These are phyloP conservation scores for Misgurnus mizolepis DNA, from an alignment of 2,113 vertebrate genomes.

Conservation along the genomic window DNA sequence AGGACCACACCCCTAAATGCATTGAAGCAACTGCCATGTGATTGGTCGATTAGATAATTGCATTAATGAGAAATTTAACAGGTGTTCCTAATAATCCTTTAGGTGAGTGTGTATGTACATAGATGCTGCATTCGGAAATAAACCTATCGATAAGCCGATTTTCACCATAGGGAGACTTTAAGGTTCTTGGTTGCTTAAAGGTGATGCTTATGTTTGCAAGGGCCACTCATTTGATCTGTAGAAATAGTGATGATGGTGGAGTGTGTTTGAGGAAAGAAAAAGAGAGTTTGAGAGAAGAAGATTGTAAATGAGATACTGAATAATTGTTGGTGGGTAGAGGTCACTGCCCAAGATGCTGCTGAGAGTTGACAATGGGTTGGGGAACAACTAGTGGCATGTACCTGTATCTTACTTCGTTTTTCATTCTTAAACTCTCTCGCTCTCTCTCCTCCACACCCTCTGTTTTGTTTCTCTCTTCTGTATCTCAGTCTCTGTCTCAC, in stretches of 20 bases:
- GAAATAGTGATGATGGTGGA: slow-evolving; percentile 4
- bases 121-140: too few relatives aligned
- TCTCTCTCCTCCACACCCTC: slow-evolving; percentile 62
- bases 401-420: slow-evolving; percentile 21
- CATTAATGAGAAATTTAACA: too few relatives aligned
- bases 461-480: slow-evolving; percentile 50
- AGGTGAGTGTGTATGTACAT: too few relatives aligned
- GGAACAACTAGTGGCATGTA: background rate
- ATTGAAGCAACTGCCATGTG: too few relatives aligned
- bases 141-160: too few relatives aligned
- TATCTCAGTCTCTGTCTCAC: slow-evolving; percentile 14
- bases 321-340: background rate
- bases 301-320: background rate
- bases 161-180: too few relatives aligned
- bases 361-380: background rate
- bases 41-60: too few relatives aligned
- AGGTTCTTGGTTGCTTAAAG: too few relatives aligned
- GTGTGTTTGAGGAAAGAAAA: background rate
- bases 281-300: background rate
- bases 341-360: background rate
- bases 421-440: slow-evolving; percentile 55
- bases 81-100: too few relatives aligned
- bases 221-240: background rate
- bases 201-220: too few relatives aligned
- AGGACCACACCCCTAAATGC: too few relatives aligned